These are phyloP conservation scores for Brachirus orientalis DNA, from an alignment of 2,113 vertebrate species.

Conservation along the genomic window DNA sequence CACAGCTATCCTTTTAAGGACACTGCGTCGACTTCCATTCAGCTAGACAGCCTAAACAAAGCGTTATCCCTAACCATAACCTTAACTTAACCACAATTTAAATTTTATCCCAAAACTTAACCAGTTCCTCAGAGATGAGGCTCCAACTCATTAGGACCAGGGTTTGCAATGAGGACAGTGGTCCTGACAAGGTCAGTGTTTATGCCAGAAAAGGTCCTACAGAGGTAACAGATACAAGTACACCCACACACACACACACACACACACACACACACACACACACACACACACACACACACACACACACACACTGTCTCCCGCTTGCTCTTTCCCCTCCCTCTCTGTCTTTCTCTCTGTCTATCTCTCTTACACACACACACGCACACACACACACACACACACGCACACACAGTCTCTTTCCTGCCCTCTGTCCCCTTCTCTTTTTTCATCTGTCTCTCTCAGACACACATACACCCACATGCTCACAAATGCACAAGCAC, in stretches of 20 bases:
- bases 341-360: constrained; percentile 23
- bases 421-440: constrained; percentile 41
- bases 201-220: too few species aligned
- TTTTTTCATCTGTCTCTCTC: constrained; percentile 49
- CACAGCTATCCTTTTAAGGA: too few species aligned
- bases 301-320: constrained; percentile 23
- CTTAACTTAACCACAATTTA: too few species aligned
- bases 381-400: constrained; percentile 37
- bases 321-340: constrained; percentile 35
- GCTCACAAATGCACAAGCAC: constrained; percentile 46
- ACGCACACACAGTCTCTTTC: constrained; percentile 15
- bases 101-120: too few species aligned
- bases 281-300: constrained; percentile 41
- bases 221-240: too few species aligned
- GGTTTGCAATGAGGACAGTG: too few species aligned
- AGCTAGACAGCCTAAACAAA: too few species aligned
- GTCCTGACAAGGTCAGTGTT: too few species aligned
- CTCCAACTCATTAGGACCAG: too few species aligned
- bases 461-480: constrained; percentile 65
- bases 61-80: too few species aligned
- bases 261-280: constrained; percentile 27
- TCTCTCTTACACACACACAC: constrained; percentile 14
- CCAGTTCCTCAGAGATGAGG: too few species aligned
- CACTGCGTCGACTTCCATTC: too few species aligned
- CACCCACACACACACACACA: constrained; percentile 37